phyloP scores from a whole-genome alignment of 2,797 vertebrate species.

The Eulemur albifrons region DNA sequence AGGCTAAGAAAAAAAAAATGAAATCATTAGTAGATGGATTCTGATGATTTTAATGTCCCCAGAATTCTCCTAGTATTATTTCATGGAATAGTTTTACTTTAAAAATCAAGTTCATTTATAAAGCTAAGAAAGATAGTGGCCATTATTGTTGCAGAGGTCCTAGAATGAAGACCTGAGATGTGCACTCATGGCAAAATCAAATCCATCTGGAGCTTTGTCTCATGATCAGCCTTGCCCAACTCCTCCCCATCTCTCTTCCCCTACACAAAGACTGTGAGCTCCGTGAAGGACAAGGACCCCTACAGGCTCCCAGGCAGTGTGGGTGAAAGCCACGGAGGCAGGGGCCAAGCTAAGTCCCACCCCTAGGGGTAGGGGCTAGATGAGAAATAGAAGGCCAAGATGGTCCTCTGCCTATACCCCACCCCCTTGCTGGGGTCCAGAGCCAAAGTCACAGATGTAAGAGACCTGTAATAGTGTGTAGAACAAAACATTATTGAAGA shows the following conservation, averaged over 20 bases:
- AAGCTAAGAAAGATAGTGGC: neutral
- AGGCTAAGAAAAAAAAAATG: neutral
- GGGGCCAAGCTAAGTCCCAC: neutral
- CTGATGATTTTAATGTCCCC: neutral
- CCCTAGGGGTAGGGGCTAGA: neutral
- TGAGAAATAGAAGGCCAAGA: neutral
- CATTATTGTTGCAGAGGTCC: neutral
- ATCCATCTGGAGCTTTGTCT: neutral
- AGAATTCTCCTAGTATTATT: conserved; percentile 5
- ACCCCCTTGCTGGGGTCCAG: neutral
- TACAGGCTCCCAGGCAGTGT: neutral
- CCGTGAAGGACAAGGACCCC: neutral
- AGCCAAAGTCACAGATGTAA: neutral
- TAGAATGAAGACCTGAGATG: neutral
- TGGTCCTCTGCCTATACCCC: neutral
- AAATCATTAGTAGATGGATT: neutral
- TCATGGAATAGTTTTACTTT: neutral
- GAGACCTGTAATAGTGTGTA: neutral
- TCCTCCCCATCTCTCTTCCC: rapidly evolving
- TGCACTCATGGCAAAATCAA: neutral
- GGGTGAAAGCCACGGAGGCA: neutral
- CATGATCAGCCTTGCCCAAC: neutral
- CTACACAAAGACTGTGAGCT: neutral
- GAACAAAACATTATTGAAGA: neutral
- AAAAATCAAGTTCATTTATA: conserved; percentile 33